Conservation (phyloP, 2,797 vertebrate species). For the Protosalanx chinensis region DNA sequence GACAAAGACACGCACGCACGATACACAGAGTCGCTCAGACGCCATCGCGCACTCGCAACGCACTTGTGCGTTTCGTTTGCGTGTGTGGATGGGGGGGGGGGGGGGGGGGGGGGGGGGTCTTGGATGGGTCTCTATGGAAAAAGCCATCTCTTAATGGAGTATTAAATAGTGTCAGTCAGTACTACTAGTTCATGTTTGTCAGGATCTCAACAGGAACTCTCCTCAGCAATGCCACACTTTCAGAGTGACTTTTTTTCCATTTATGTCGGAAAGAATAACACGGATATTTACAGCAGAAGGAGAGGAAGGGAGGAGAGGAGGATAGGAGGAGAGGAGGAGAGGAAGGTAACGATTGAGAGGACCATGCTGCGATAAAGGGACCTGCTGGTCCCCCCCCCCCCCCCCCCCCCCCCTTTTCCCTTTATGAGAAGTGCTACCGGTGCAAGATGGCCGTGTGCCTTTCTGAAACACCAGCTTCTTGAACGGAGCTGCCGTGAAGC, state of each 20-base stretch:
- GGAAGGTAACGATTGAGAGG: conserved; percentile 33
- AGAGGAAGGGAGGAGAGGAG: conserved; percentile 28
- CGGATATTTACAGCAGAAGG: conserved; percentile 51
- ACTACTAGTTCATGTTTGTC: conserved; percentile 70
- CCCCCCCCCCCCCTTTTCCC: conserved; percentile 60
- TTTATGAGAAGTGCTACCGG: conserved; percentile 76
- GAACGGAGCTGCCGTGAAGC: conserved; percentile 77
- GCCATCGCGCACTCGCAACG: conserved; percentile 12
- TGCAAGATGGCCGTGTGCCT: conserved; percentile 81
- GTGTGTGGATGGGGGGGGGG: conserved; percentile 63
- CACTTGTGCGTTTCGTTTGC: conserved; percentile 22
- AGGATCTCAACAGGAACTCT: conserved; percentile 70
- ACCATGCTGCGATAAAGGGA: conserved; percentile 63
- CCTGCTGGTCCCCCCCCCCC: conserved; percentile 48
- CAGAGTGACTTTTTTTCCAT: conserved; percentile 72
- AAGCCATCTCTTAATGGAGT: conserved; percentile 81
- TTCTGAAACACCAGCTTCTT: conserved; percentile 79
- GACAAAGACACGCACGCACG: conserved; percentile 21
- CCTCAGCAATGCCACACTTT: conserved; percentile 65
- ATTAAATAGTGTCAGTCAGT: conserved; percentile 73
- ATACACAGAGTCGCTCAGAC: conserved; percentile 3
- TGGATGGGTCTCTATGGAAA: conserved; percentile 75
- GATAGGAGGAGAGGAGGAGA: conserved; percentile 22
- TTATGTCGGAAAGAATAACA: conserved; percentile 75
- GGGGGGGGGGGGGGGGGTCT: conserved; percentile 70